phyloP scores from a whole-genome alignment of 2,888 invertebrate species.

The Leptopterna dolabrata region DNA sequence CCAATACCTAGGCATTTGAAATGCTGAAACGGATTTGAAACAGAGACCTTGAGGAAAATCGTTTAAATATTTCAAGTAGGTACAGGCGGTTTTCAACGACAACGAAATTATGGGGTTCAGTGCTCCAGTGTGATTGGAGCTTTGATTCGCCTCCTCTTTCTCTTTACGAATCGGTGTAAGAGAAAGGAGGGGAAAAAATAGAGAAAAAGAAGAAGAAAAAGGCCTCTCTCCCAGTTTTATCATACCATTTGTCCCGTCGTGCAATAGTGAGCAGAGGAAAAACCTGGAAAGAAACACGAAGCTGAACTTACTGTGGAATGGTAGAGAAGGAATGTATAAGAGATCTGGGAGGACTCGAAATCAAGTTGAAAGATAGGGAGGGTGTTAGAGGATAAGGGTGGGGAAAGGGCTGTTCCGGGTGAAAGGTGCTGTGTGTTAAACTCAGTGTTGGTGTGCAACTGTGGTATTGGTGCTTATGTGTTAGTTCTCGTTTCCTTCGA shows the following conservation, averaged over 20 bases:
- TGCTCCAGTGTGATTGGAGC: too few relatives aligned
- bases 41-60: too few relatives aligned
- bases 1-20: too few relatives aligned
- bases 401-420: neutral
- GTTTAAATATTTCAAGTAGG: too few relatives aligned
- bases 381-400: neutral
- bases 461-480: neutral
- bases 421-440: neutral
- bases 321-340: neutral
- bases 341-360: constrained; percentile 14
- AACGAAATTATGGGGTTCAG: too few relatives aligned
- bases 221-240: neutral
- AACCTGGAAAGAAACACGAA: neutral
- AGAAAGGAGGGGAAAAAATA: too few relatives aligned
- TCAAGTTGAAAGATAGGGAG: constrained; percentile 15
- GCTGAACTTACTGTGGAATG: neutral
- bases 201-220: too few relatives aligned
- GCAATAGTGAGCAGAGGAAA: neutral
- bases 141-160: too few relatives aligned
- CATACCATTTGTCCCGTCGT: neutral
- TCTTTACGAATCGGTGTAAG: too few relatives aligned
- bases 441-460: neutral
- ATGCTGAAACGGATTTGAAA: too few relatives aligned
- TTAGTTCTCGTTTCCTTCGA: neutral
- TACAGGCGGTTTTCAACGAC: too few relatives aligned